Base-by-base conservation (phyloP, 2,888 invertebrate species). In the Hedychridium roseum region DNA sequence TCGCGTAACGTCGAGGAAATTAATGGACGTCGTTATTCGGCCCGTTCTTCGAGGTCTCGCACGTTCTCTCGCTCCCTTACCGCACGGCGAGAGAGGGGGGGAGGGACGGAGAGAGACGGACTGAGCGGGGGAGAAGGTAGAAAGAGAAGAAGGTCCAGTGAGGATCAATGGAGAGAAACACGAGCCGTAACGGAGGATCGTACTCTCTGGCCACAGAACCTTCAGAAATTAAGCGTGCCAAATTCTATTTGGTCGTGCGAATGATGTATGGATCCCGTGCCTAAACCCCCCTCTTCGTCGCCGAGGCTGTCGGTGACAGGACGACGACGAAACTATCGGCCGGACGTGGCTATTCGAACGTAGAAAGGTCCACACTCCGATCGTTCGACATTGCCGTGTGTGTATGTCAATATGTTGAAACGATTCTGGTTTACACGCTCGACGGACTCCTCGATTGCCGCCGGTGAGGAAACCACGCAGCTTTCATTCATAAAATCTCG, bases 21-120 rank as follows among this genome's bases (percentile, higher is more conserved):
- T 60, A 60, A 60, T 60, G 60, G 58, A 48, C 52, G 60, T 60
- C 60, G 58, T 60, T 60, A 60, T 50, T 58, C 60, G 59, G 58
- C 50, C 55, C 52, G 59, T 60, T 58, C 59, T n/a, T 53, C 52
- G 47, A 34, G 50, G 34, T 27, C 45, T 31, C 31, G 14, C 15
- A n/a, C 31, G 14, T 23, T 5, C 23, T 5, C 9, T 23, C 9
- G 9, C 5, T 23, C 5, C 23, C 9, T 9, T 6, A 6, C 23
- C 23, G 23, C 23, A n/a, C 28, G 45, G 34, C 46, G n/a, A 46
- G 41, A 40, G 45, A 54, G 31, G 46, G 40, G 20, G 28, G 48
- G 44, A 57, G 16, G 11, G 27, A 14, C 7, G 9, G 16, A 16
- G 21, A 0, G 15, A 38, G 16, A 11, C 7, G 27, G 11, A 9